Base-by-base conservation (phyloP, 2,113 vertebrate species). In the Cryptoleucopteryx plumbea region DNA sequence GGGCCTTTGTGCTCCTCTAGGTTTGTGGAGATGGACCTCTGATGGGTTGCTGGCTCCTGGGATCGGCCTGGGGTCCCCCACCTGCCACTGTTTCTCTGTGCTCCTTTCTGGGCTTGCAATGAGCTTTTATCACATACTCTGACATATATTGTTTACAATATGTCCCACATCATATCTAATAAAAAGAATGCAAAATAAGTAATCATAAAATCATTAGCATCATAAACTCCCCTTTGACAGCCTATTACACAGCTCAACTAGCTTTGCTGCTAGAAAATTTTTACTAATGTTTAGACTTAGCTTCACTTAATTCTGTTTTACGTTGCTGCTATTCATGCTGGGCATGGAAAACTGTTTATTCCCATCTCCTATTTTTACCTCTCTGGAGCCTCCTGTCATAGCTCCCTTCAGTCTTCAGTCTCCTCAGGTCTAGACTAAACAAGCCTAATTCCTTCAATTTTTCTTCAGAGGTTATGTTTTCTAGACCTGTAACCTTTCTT, bases 361-460 rank as follows among this genome's bases (percentile, higher is more conserved):
- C 31, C 7, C 19, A 38, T 70, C 62, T 83, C 45, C 38, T 91
- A 4, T 91, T 94, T 96, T 95, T 86, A 90, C 67, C 13, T 80
- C 50, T 90, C 38, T 56, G 22, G 42, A 73, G 40, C 48, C 36
- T 93, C 27, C 53, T 96, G 52, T 88, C 58, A 34, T 73, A 85
- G 25, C 13, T 87, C 9, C 47, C 68, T 93, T 93, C 61, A 62
- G 25, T 59, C 66, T 94, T 93, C 61, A 62, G 25, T 59, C 62
- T 94, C 36, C 29, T 65, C 25, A 92, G 9, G 18, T 90, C 18
- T 86, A 97, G 88, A 96, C 94, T 94, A 96, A 96, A 96, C 93
- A 95, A 77, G 25, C 6, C 16, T 77, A 88, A 92, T 77, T 88
- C 62, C 45, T 77, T 80, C 86, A 65, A 40, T 93, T 94, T 97